Evolutionary conservation across 2,888 invertebrate genomes (phyloP).

Genomic region (Meta bourneti): DNA sequence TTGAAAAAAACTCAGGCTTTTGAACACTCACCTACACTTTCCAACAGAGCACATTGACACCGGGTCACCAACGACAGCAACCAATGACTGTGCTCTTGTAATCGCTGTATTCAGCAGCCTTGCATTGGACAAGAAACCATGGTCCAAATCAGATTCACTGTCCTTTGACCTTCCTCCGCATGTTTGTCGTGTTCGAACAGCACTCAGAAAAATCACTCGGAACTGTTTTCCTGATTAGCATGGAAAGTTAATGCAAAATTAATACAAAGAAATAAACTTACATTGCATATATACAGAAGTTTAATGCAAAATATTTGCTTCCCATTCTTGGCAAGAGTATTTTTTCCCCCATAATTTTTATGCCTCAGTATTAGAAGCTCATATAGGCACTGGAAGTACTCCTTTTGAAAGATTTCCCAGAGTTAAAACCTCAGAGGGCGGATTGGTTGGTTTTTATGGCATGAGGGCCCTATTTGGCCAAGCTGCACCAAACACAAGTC

Average conservation of each 20-base stretch:
- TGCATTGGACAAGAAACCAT: conserved; percentile 90
- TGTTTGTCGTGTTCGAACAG: conserved; percentile 88
- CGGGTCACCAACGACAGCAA: conserved; percentile 92
- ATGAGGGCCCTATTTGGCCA: no score
- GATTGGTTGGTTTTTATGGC: no score
- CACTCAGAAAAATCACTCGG: conserved; percentile 89
- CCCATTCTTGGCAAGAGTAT: no score
- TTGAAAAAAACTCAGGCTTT: neutral
- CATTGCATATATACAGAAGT: no score
- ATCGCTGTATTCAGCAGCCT: conserved; percentile 91
- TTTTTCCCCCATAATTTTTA: no score
- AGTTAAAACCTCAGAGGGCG: no score
- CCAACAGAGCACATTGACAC: conserved; percentile 90
- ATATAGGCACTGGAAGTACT: no score
- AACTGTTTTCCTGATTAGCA: conserved; percentile 87
- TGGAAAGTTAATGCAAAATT: neutral
- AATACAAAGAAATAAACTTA: neutral
- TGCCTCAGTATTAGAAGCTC: no score
- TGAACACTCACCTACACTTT: conserved; percentile 84
- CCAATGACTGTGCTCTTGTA: conserved; percentile 89
- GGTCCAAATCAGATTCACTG: conserved; percentile 84
- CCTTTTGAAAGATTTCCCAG: no score
- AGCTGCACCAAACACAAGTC: no score
- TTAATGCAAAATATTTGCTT: no score
- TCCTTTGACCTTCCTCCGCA: conserved; percentile 82